These are phyloP conservation scores for Sorex maritimensis DNA, from an alignment of 2,797 vertebrate genomes.

Conservation along the genomic window DNA sequence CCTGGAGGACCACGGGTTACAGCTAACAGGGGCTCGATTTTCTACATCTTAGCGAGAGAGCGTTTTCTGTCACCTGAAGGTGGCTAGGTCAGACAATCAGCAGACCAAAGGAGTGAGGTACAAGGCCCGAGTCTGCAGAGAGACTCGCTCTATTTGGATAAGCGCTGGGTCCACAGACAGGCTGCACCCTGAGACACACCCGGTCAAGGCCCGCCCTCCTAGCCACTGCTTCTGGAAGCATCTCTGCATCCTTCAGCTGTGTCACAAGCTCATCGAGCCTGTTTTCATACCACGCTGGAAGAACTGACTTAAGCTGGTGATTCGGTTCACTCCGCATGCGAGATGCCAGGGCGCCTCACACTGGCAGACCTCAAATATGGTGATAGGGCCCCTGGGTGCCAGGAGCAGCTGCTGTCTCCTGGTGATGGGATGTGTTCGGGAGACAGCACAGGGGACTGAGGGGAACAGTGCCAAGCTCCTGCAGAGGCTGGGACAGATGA, in stretches of 20 bases:
- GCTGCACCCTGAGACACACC: conserved; percentile 9
- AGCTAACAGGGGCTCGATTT: conserved; percentile 21
- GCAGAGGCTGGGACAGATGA: neutral
- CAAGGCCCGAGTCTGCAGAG: neutral
- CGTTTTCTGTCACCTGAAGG: conserved; percentile 1
- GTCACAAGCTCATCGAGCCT: conserved; percentile 54
- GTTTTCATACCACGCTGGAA: conserved; percentile 68
- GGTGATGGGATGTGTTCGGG: neutral
- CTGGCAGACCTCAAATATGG: conserved; percentile 66
- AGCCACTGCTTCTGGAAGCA: conserved; percentile 61
- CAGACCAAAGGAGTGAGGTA: conserved; percentile 6
- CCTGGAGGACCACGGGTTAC: conserved; percentile 24
- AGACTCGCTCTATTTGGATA: conserved; percentile 59
- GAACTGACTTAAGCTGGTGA: conserved; percentile 72
- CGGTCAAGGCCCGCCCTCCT: neutral
- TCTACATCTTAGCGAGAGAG: conserved; percentile 26
- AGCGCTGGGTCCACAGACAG: conserved; percentile 33
- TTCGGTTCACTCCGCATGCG: conserved; percentile 66
- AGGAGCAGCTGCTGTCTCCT: conserved; percentile 15
- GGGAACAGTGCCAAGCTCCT: conserved; percentile 31
- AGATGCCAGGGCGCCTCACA: conserved; percentile 72
- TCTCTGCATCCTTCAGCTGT: conserved; percentile 60
- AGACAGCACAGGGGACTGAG: neutral
- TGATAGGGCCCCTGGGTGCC: conserved; percentile 58
- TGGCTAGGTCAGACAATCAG: neutral